Percentiles rank a stretch among this genome's conserved stretches.
Conservation (phyloP, 92 coral and sea anemone genomes). For the Galaxea fascicularis region DNA sequence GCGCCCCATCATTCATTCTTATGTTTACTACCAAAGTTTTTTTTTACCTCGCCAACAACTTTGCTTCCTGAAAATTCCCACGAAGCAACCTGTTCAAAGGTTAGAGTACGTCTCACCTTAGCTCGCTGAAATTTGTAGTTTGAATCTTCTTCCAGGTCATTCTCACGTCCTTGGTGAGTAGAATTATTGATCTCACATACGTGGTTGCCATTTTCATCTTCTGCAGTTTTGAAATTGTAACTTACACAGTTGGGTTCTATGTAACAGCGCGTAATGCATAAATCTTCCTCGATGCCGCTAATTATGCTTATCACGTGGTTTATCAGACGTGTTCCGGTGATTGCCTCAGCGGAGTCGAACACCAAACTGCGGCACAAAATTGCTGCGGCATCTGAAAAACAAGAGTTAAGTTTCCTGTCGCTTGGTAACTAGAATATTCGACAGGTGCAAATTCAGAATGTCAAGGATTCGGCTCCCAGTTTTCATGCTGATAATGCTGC, state of each 20-base stretch:
- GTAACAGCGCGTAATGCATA: background rate
- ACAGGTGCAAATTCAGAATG: too few relatives aligned
- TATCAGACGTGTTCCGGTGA: background rate
- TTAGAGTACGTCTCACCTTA: background rate
- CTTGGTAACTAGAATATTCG: too few relatives aligned
- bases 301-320: background rate
- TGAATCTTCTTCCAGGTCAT: background rate
- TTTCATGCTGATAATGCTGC: too few relatives aligned
- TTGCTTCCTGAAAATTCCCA: background rate
- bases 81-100: background rate
- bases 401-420: background rate
- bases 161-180: background rate
- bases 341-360: background rate
- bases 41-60: too few relatives aligned
- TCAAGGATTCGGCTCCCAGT: too few relatives aligned
- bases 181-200: background rate
- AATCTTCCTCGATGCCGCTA: background rate
- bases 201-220: background rate
- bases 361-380: background rate
- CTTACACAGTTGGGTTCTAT: background rate
- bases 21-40: too few relatives aligned
- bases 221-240: background rate
- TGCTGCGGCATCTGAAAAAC: background rate
- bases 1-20: too few relatives aligned
- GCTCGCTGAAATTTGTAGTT: background rate